Base-by-base conservation (phyloP, 1,140 invertebrate species). In the Pogonognathellus flavescens region DNA sequence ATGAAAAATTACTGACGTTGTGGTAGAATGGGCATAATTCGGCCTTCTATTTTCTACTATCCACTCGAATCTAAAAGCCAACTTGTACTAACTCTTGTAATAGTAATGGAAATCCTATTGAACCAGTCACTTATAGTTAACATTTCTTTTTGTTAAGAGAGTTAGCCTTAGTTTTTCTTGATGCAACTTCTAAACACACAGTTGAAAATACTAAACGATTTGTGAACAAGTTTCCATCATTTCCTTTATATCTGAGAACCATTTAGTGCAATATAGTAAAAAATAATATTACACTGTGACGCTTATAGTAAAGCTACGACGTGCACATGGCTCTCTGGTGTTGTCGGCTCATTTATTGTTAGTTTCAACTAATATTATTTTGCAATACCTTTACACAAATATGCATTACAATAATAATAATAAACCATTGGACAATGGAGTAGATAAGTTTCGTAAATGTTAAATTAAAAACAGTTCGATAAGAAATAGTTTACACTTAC, bases 181-280 rank as follows among this genome's bases (percentile, higher is more conserved):
- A 50, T 18, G 31, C 49, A 31, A 50, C 1, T 76, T 11, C 31
- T 6, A 50, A n/a, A 25, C 41, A 66, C 62, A 66, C 20, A 66
- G 25, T 25, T 66, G 59, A 60, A 60, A 60, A 60, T 20, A 60
- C 13, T 25, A 66, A 66, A 25, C 20, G 31, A 22, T 31, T 49
- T 10, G 1, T 72, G 53, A 14, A 57, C 53, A 49, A 31, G 66
- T 49, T 76, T 76, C 70, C 70, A 9, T 41, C 1, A 31, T 76
- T 76, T 76, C 41, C 62, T 76, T 50, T 76, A 16, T 31, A 49
- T 76, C 70, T 76, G 70, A 76, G 70, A 76, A 76, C 70, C 70
- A 49, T 76, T 41, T 76, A 41, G n/a, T 57, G 53, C n/a, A 57
- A 41, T 41, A 41, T 41, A 41, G 31, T 41, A 41, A 41, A 41